Evolutionary conservation across 2,113 vertebrate genomes (phyloP), one percentile per base, ranked within the genome.

Genomic region (Myotis yumanensis): DNA sequence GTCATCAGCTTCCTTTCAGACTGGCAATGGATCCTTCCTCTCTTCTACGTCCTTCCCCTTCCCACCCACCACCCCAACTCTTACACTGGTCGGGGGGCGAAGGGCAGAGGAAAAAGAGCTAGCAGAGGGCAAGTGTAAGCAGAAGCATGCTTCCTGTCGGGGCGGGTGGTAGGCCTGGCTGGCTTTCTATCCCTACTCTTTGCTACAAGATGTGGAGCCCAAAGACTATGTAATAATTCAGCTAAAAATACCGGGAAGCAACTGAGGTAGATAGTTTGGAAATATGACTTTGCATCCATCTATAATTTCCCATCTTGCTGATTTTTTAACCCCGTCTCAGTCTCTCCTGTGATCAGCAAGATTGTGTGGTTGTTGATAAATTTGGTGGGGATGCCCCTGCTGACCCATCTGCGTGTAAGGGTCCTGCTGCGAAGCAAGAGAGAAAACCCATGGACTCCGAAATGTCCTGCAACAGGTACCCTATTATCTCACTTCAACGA

Each of bases 401-500:
- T 84, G 85, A 86, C 79, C 80, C 0, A 32, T 95, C 94, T 54
- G 28, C 43, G 46, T 32, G 16, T 91, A 94, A 86, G 32, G 93
- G 48, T 52, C 82, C 15, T 96, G 73, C 59, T 94, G 94, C 95
- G 95, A 95, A 95, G 0, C 62, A 79, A 64, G 76, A 76, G 83
- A 97, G 86, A 79, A 97, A 97, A 77, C 35, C 71, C 83, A 87
- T 23, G 91, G 72, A 95, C 89, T 2, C 2, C 8, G 90, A 92
- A 96, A 76, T 40, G 57, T 95, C 95, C 96, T 94, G 98, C 93
- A 97, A 86, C 80, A 92, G 80, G 81, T 86, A 93, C 64, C 89
- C 90, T 68, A 96, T 96, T 96, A 96, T 97, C 95, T 97, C 93
- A 85, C 87, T 96, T 98, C 72, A 57, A 86, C 96, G 96, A 96